A percentile compares a stretch with the other conserved stretches of the same genome.
Evolutionary conservation across 2,888 invertebrate genomes (phyloP).

Genomic region (Pocota personata): DNA sequence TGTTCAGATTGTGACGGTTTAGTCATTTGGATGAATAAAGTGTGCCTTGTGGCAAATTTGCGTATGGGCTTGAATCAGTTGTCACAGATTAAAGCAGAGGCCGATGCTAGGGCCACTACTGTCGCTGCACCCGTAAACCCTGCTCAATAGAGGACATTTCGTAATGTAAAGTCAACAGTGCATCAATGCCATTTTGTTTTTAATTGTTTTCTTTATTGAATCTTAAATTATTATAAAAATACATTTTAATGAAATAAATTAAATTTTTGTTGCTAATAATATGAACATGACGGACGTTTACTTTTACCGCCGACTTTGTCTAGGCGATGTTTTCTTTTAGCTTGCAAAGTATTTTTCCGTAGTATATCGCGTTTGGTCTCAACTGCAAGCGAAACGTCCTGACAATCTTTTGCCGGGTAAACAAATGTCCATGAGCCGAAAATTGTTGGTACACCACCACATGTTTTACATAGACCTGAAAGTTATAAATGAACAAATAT

Average conservation of each 20-base stretch:
- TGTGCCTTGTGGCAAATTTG: conserved; percentile 42
- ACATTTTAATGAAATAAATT: conserved; percentile 50
- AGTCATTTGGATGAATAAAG: conserved; percentile 47
- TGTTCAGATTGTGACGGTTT: conserved; percentile 44
- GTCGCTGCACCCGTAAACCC: not conserved
- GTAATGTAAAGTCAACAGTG: not conserved
- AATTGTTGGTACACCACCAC: conserved; percentile 80
- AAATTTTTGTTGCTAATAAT: not conserved
- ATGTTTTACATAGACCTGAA: conserved; percentile 79
- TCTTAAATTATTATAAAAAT: conserved; percentile 48
- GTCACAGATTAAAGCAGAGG: conserved; percentile 43
- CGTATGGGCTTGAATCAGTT: conserved; percentile 25
- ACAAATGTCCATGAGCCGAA: conserved; percentile 82
- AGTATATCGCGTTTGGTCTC: conserved; percentile 80
- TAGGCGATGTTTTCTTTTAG: conserved; percentile 76
- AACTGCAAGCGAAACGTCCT: conserved; percentile 79
- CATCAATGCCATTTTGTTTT: not conserved
- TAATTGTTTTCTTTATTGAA: conserved; percentile 22
- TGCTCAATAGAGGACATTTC: not conserved
- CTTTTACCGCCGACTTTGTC: not conserved
- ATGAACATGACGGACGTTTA: conserved; percentile 6
- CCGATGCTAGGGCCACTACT: conserved; percentile 39
- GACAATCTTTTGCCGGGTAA: conserved; percentile 79
- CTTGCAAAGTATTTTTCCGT: conserved; percentile 77
- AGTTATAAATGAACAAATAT: not conserved